A percentile compares a stretch with the other conserved stretches of the same genome.
phyloP scores from a whole-genome alignment of 2,113 vertebrate species.

The Phoenicopterus ruber region DNA sequence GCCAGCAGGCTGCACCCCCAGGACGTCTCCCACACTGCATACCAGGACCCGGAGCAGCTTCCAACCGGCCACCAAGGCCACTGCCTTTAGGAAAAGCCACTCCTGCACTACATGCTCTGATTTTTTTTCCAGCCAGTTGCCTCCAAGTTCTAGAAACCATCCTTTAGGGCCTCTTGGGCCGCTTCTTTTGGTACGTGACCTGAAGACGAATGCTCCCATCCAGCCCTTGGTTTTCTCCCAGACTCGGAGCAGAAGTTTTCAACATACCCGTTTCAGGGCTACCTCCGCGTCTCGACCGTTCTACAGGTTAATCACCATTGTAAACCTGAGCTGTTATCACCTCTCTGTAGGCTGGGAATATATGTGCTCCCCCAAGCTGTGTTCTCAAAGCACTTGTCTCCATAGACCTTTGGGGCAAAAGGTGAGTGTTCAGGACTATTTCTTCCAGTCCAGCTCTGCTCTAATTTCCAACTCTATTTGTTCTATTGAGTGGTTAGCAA shows the following conservation, averaged over 20 bases:
- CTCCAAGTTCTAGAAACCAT: background rate
- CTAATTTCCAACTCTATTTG: constrained; percentile 44
- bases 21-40: fast-evolving
- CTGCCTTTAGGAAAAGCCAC: background rate
- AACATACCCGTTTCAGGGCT: background rate
- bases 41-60: background rate
- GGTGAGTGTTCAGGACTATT: background rate
- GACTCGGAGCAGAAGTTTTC: background rate
- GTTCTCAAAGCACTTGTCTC: background rate
- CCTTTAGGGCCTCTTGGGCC: background rate
- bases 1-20: no score
- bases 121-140: background rate
- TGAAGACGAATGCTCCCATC: background rate
- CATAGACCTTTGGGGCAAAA: background rate
- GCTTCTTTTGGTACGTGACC: background rate
- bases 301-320: background rate
- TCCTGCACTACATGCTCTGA: background rate
- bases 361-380: background rate
- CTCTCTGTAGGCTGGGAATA: background rate
- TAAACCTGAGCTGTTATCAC: background rate
- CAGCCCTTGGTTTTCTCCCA: background rate
- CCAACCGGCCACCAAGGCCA: fast-evolving
- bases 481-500: constrained; percentile 51
- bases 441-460: background rate
- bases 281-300: background rate